These are phyloP conservation scores for Plebejus melissa DNA, from an alignment of 2,888 invertebrate species.

Conservation along the genomic window DNA sequence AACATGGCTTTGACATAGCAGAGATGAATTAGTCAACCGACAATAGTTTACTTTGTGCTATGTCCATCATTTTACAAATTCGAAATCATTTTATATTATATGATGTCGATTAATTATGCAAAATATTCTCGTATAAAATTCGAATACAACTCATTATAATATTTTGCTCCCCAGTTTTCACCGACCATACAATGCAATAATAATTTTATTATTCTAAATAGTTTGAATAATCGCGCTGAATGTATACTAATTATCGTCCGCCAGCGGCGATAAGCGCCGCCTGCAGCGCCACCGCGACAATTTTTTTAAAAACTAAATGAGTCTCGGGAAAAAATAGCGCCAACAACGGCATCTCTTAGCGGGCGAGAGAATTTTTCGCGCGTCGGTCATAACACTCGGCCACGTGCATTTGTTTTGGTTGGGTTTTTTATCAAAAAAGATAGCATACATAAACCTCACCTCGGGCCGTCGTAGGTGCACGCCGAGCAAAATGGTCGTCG, in stretches of 20 bases:
- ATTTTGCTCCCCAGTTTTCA: slow-evolving; percentile 38
- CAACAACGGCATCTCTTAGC: slow-evolving; percentile 75
- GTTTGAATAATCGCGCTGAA: slow-evolving; percentile 36
- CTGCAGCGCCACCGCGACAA: slow-evolving; percentile 61
- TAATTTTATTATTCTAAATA: slow-evolving; percentile 39
- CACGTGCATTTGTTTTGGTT: slow-evolving; percentile 80
- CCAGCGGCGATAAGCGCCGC: slow-evolving; percentile 39
- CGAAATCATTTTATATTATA: slow-evolving; percentile 28
- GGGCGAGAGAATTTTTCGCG: slow-evolving; percentile 63
- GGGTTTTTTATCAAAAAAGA: slow-evolving; percentile 74
- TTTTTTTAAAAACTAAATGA: slow-evolving; percentile 70
- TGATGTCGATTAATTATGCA: slow-evolving; percentile 29
- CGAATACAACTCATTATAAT: slow-evolving; percentile 31
- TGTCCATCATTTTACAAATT: slow-evolving; percentile 27
- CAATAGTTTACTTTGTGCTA: slow-evolving; percentile 12
- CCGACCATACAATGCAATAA: slow-evolving; percentile 30
- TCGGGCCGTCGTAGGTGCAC: slow-evolving; percentile 64
- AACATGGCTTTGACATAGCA: background rate
- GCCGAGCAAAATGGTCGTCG: slow-evolving; percentile 78
- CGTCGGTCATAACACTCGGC: slow-evolving; percentile 75
- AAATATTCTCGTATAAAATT: slow-evolving; percentile 29
- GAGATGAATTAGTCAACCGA: slow-evolving; percentile 11
- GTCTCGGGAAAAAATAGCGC: slow-evolving; percentile 62
- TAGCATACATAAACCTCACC: slow-evolving; percentile 73
- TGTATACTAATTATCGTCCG: slow-evolving; percentile 35